These are phyloP conservation scores for Drosophila lacicola DNA, from an alignment of 2,888 invertebrate species.

Conservation along the genomic window DNA sequence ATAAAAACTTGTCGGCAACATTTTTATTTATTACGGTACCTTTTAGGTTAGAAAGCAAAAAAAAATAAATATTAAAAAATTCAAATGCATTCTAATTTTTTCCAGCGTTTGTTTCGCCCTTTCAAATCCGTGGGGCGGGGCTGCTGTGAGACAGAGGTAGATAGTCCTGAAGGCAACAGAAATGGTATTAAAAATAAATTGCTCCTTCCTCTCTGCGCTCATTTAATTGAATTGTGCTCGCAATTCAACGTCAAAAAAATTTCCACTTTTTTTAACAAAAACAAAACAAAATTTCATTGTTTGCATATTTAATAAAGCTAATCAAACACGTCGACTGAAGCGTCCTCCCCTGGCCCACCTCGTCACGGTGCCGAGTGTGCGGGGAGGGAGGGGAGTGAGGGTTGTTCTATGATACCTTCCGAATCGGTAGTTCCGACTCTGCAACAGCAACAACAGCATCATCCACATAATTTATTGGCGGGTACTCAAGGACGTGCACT, in stretches of 20 bases:
- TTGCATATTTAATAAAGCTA: conserved; percentile 81
- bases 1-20: conserved; percentile 37
- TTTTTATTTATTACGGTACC: conserved; percentile 68
- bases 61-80: conserved; percentile 34
- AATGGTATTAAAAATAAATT: conserved; percentile 53
- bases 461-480: conserved; percentile 73
- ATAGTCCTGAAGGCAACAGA: conserved; percentile 23
- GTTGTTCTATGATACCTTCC: conserved; percentile 62
- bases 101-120: conserved; percentile 9
- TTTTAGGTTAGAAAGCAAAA: conserved; percentile 8
- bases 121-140: conserved; percentile 30
- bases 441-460: conserved; percentile 42
- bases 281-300: conserved; percentile 71
- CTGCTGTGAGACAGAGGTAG: conserved; percentile 1
- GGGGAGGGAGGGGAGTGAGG: conserved; percentile 68
- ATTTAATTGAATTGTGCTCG: conserved; percentile 72
- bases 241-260: conserved; percentile 51
- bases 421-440: conserved; percentile 30
- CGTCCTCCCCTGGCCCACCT: conserved; percentile 14
- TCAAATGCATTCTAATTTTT: conserved; percentile 59
- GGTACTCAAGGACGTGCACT: conserved; percentile 66
- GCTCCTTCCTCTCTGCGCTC: conserved; percentile 23
- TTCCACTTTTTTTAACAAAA: conserved; percentile 77
- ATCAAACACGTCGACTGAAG: conserved; percentile 68
- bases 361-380: not conserved